Evolutionary conservation across 2,797 vertebrate species (phyloP), one percentile per base, ranked within the genome.

Genomic region (Centropyge bicolor): DNA sequence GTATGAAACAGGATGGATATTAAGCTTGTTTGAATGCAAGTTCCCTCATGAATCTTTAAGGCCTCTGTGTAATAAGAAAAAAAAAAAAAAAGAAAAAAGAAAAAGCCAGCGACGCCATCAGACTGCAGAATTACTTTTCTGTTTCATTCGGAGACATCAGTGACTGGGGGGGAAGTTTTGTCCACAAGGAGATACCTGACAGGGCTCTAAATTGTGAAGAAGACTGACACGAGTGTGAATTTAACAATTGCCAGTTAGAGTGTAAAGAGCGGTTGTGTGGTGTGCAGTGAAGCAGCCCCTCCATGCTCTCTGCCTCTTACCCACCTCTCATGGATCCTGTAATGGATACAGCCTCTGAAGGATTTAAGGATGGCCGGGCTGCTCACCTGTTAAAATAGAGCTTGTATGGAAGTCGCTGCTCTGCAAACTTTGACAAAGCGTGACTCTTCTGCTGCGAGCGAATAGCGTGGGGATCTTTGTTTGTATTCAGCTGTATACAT

Each of bases 181-280:
- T 82, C 91, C 87, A 52, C 60, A 1, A 81, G 83, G 78, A 88
- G 76, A 69, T 74, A 86, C 88, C 90, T 90, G 90, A 89, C 86
- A 80, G 81, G 61, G 76, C 83, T 91, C 78, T 82, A 85, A 90
- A 93, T 85, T 75, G 84, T 70, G 81, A 83, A 56, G 88, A 73
- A 91, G 91, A 90, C 87, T 90, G 90, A 94, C 92, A 88, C 24
- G 52, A 67, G 87, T 89, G 87, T 80, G 88, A 88, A 92, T 93
- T 91, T 83, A 93, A 92, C 91, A 91, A 90, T 88, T 88, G 89
- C 84, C 88, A 74, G 89, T 88, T 86, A 82, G 80, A 78, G 86
- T 86, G 88, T 78, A 71, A 88, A 87, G 86, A 87, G 84, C 43
- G 74, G 79, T 65, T 77, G 81, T 84, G 89, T 51, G 86, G 75